Percentiles rank a stretch among this genome's conserved stretches.
These are phyloP conservation scores for Pocillopora meandrina DNA, from an alignment of 92 coral and sea anemone genomes.

Conservation along the genomic window DNA sequence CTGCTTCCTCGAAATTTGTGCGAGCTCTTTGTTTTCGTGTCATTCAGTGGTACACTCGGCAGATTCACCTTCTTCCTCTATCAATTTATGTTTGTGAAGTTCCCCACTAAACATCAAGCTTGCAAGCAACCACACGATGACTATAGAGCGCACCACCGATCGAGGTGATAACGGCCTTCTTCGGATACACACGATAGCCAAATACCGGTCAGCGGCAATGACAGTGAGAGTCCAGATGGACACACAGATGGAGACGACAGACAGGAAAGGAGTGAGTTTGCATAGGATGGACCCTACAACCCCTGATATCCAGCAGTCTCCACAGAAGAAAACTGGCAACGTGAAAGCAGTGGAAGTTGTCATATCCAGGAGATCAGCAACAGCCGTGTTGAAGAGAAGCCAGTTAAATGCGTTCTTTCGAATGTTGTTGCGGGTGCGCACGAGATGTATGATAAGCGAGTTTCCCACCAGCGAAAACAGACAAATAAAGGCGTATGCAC, in stretches of 20 bases:
- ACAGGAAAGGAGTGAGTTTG: slow-evolving; percentile 44
- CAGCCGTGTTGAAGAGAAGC: slow-evolving; percentile 33
- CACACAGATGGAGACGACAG: slow-evolving; percentile 40
- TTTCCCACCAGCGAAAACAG: slow-evolving; percentile 20
- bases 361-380: slow-evolving; percentile 29
- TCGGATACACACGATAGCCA: slow-evolving; percentile 61
- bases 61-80: neutral
- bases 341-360: slow-evolving; percentile 25
- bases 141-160: slow-evolving; percentile 36
- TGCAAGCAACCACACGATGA: slow-evolving; percentile 17
- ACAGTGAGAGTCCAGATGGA: slow-evolving; percentile 60
- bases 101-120: slow-evolving; percentile 30
- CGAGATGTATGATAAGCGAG: slow-evolving; percentile 31
- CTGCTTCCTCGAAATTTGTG: slow-evolving; percentile 11
- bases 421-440: slow-evolving; percentile 16
- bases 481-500: slow-evolving; percentile 20
- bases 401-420: slow-evolving; percentile 40
- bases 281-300: slow-evolving; percentile 33
- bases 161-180: slow-evolving; percentile 48
- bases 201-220: slow-evolving; percentile 64
- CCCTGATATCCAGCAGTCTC: slow-evolving; percentile 22
- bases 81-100: slow-evolving; percentile 15
- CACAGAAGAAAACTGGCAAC: neutral
- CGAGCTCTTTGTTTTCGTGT: slow-evolving; percentile 9
- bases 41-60: slow-evolving; percentile 13